Evolutionary conservation across 2,888 invertebrate genomes (phyloP).

Genomic region (Scaptomyza parva): DNA sequence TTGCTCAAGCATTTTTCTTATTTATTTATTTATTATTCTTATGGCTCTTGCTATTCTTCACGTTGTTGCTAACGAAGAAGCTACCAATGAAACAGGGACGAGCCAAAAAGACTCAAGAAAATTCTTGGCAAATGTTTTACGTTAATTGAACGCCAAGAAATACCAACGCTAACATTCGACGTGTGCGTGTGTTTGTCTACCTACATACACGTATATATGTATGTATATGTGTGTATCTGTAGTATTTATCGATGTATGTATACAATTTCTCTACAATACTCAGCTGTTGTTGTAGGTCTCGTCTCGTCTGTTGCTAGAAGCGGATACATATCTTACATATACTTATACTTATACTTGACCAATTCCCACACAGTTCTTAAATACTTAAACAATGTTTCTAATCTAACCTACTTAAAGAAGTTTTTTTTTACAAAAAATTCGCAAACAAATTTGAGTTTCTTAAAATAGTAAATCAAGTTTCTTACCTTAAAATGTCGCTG

Average conservation of each 20-base stretch:
- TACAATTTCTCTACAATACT: slow-evolving; percentile 34
- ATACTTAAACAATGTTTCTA: too few species aligned
- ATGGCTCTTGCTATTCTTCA: slow-evolving; percentile 8
- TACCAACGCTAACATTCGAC: slow-evolving; percentile 37
- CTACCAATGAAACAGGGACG: slow-evolving; percentile 22
- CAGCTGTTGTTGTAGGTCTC: slow-evolving; percentile 76
- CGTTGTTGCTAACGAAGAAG: slow-evolving; percentile 36
- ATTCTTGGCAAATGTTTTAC: slow-evolving; percentile 76
- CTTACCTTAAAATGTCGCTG: slow-evolving; percentile 44
- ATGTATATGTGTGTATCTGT: slow-evolving; percentile 1
- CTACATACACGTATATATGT: slow-evolving; percentile 1
- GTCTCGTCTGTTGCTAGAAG: slow-evolving; percentile 40
- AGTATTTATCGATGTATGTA: slow-evolving; percentile 15
- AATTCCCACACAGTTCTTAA: too few species aligned
- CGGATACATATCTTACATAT: slow-evolving; percentile 3
- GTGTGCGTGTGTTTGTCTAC: slow-evolving; percentile 20
- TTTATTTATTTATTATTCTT: not conserved
- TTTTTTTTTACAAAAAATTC: too few species aligned
- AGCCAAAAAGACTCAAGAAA: slow-evolving; percentile 47
- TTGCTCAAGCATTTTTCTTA: slow-evolving; percentile 9
- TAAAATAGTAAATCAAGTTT: too few species aligned
- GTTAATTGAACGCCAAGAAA: slow-evolving; percentile 75
- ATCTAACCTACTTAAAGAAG: too few species aligned
- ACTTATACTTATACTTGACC: slow-evolving; percentile 12
- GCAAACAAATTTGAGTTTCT: too few species aligned